phyloP scores from a whole-genome alignment of 2,113 vertebrate species.

The Melozone crissalis region DNA sequence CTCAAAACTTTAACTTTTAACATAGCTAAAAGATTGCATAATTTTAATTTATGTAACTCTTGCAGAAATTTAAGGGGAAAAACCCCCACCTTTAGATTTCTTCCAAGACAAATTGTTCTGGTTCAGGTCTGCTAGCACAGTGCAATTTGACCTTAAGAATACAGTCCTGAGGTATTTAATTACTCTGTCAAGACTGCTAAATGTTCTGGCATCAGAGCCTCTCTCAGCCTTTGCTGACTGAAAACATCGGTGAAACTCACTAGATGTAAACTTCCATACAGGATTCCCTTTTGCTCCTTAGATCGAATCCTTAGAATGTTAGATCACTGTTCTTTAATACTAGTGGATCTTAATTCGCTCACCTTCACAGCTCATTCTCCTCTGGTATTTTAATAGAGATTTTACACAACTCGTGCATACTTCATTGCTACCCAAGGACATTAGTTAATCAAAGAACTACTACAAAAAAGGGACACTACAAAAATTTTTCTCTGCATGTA shows the following conservation, averaged over 20 bases:
- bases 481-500: neutral
- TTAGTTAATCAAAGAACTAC: slow-evolving; percentile 23
- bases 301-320: neutral
- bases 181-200: slow-evolving; percentile 59
- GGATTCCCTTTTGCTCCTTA: slow-evolving; percentile 50
- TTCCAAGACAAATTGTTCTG: slow-evolving; percentile 25
- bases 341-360: neutral
- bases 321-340: slow-evolving; percentile 40
- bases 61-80: neutral
- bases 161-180: slow-evolving; percentile 66
- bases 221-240: slow-evolving; percentile 55
- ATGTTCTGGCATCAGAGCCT: slow-evolving; percentile 39
- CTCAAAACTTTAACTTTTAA: slow-evolving; percentile 12
- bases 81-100: neutral
- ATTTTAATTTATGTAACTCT: neutral
- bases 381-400: neutral
- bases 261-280: slow-evolving; percentile 70
- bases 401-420: slow-evolving; percentile 2
- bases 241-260: slow-evolving; percentile 70
- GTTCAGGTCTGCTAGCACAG: slow-evolving; percentile 14
- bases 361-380: slow-evolving; percentile 56
- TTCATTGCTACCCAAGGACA: neutral
- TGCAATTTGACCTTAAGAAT: slow-evolving; percentile 61
- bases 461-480: neutral
- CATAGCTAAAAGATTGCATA: neutral